Evolutionary conservation across 2,888 invertebrate genomes (phyloP).

Genomic region (Urechis unicinctus): DNA sequence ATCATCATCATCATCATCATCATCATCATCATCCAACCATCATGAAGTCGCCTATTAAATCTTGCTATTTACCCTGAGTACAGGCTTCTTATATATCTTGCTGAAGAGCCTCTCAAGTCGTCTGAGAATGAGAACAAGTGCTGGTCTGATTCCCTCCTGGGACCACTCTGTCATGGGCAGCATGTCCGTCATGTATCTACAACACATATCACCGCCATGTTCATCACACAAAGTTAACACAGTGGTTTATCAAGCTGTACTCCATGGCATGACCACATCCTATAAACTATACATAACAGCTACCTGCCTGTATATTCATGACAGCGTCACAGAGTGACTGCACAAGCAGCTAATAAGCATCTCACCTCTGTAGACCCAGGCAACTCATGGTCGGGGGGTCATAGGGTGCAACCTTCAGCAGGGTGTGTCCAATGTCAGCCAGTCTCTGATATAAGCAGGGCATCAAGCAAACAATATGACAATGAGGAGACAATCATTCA

Average conservation of each 20-base stretch:
- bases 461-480: neutral
- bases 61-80: slow-evolving; percentile 34
- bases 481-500: too few relatives aligned
- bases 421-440: slow-evolving; percentile 92
- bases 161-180: slow-evolving; percentile 95
- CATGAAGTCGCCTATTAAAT: too few relatives aligned
- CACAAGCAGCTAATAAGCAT: too few relatives aligned
- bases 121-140: slow-evolving; percentile 82
- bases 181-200: slow-evolving; percentile 55
- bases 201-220: too few relatives aligned
- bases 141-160: slow-evolving; percentile 82
- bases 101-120: slow-evolving; percentile 92
- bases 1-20: slow-evolving; percentile 4
- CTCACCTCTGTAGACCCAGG: slow-evolving; percentile 83
- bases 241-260: too few relatives aligned
- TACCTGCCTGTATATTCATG: neutral
- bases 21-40: slow-evolving; percentile 3
- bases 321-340: neutral
- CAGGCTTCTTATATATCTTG: slow-evolving; percentile 94
- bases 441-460: slow-evolving; percentile 59
- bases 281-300: too few relatives aligned
- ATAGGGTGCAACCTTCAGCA: slow-evolving; percentile 95
- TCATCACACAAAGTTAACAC: too few relatives aligned
- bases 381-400: slow-evolving; percentile 97
- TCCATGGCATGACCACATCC: too few relatives aligned